A percentile compares a stretch with the other conserved stretches of the same genome.
These are phyloP conservation scores for Tetropium fuscum DNA, from an alignment of 2,888 invertebrate species.

Conservation along the genomic window DNA sequence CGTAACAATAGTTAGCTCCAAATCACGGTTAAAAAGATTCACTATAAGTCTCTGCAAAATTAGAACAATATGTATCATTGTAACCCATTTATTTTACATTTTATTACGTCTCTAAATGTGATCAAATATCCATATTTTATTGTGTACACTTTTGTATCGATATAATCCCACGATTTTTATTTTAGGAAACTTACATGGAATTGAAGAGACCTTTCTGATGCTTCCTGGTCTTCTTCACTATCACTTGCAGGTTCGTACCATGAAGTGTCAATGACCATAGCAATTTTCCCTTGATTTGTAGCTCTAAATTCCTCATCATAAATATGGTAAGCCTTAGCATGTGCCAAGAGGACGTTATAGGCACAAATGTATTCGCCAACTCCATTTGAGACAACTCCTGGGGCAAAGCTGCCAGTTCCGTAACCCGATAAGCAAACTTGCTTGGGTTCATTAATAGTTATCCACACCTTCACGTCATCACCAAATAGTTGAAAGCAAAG, in stretches of 20 bases:
- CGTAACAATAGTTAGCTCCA: too few relatives aligned
- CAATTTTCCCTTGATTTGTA: conserved; percentile 25
- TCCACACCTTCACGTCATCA: conserved; percentile 40
- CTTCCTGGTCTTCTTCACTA: conserved; percentile 37
- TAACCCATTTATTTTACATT: too few relatives aligned
- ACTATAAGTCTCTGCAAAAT: too few relatives aligned
- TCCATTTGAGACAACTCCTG: conserved; percentile 54
- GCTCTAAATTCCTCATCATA: conserved; percentile 69
- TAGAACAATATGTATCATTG: too few relatives aligned
- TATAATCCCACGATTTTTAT: too few relatives aligned
- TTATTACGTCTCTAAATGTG: too few relatives aligned
- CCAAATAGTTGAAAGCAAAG: conserved; percentile 23
- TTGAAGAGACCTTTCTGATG: conserved; percentile 40
- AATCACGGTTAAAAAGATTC: too few relatives aligned
- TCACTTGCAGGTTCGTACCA: conserved; percentile 43
- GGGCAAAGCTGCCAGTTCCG: conserved; percentile 8
- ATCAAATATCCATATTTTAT: too few relatives aligned
- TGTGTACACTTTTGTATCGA: too few relatives aligned
- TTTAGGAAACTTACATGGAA: conserved; percentile 47
- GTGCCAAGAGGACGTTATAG: conserved; percentile 65
- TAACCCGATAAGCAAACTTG: conserved; percentile 35
- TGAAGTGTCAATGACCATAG: conserved; percentile 42
- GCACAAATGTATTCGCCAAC: conserved; percentile 71
- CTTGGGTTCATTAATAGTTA: conserved; percentile 44
- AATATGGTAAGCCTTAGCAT: conserved; percentile 62